Evolutionary conservation across 2,113 vertebrate species (phyloP), one percentile per base, ranked within the genome.

Genomic region (Loxodonta africana): DNA sequence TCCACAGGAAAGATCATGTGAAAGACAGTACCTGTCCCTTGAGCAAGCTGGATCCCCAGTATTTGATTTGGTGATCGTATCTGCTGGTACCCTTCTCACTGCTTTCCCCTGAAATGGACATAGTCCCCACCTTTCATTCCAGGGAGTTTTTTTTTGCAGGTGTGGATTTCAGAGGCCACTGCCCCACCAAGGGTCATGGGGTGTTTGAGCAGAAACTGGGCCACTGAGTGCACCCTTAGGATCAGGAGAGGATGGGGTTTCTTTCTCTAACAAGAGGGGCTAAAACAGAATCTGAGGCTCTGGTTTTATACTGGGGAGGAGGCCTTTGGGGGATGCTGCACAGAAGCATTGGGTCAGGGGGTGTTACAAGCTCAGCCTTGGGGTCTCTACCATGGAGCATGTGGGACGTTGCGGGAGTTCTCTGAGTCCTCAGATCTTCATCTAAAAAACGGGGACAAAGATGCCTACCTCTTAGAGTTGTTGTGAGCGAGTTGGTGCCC

Each of bases 61-160:
- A 0, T 60, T 60, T 30, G 92, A 74, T 41, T 25, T 37, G 82
- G 71, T 76, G 57, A n/a, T 93, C 60, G n/a, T 14, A 0, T 46
- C 15, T 5, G 30, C 26, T 5, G 9, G 15, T 26, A 4, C 51
- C 71, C 41, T 44, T 20, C 6, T 87, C 37, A 18, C 96, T 60
- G 53, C 8, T 95, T 21, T 53, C 30, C 44, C 11, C 71, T 63
- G 96, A 69, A 44, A 73, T 44, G 48, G 90, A 21, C 37, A 69
- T 37, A 33, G 76, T 88, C 10, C 17, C 9, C 8, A 26, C 20
- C 46, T 33, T 88, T 97, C 28, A 73, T 83, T 89, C 63, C 15
- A 46, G 2, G 62, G 84, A 63, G 62, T 65, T 93, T 96, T 37
- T 95, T 97, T 97, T 95, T 96, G 8, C 65, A 96, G 92, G 80